Evolutionary conservation across 2,113 vertebrate genomes (phyloP).

Genomic region (Fregetta grallaria): DNA sequence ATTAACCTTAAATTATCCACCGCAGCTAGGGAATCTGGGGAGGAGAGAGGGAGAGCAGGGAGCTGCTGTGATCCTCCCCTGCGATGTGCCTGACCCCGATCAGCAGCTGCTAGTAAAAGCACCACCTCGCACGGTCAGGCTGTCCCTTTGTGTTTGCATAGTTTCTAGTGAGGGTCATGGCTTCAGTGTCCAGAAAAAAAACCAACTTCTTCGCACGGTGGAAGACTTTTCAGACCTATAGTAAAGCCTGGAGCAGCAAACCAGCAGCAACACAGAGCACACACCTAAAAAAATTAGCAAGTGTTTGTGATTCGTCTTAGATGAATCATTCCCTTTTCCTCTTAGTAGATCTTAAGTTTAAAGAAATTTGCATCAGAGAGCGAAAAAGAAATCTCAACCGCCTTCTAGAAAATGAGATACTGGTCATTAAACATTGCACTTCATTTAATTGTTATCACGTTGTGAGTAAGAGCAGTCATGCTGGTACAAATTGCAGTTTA

Average conservation of each 20-base stretch:
- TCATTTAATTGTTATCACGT: background rate
- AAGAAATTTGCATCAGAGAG: background rate
- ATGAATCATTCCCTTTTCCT: background rate
- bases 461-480: background rate
- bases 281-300: background rate
- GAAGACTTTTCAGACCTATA: background rate
- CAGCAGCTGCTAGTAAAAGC: background rate
- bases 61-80: background rate
- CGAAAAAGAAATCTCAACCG: background rate
- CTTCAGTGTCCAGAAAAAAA: background rate
- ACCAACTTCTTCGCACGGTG: rapidly evolving
- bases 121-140: background rate
- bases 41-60: background rate
- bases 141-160: background rate
- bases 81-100: background rate
- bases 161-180: background rate
- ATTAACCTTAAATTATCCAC: background rate
- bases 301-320: background rate
- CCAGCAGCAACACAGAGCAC: background rate
- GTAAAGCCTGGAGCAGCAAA: background rate
- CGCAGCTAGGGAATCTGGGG: background rate
- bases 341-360: background rate
- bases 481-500: background rate
- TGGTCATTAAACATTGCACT: background rate
- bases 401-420: background rate